phyloP scores from a whole-genome alignment of 1,140 invertebrate genomes.

The Heliconius congener region DNA sequence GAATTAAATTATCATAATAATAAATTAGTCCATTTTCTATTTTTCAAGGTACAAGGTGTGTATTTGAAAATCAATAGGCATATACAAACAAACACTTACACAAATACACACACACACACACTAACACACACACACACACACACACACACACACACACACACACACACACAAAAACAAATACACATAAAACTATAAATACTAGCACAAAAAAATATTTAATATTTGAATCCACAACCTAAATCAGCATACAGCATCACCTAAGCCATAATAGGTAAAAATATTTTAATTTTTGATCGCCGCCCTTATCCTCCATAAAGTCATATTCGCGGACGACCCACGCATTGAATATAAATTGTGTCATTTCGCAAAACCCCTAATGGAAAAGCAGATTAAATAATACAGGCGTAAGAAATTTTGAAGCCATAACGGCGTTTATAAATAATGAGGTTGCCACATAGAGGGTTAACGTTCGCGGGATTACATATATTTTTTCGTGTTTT shows the following conservation, averaged over 20 bases:
- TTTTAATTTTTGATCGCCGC: conserved; percentile 55
- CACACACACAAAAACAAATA: too few relatives aligned
- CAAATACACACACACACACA: too few relatives aligned
- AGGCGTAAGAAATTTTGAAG: conserved; percentile 73
- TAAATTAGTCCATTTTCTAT: too few relatives aligned
- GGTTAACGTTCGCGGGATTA: conserved; percentile 8
- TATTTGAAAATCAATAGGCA: too few relatives aligned
- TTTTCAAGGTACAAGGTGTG: too few relatives aligned
- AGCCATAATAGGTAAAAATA: conserved; percentile 4
- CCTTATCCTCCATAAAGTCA: conserved; percentile 69
- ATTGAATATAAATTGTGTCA: conserved; percentile 78
- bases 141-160: too few relatives aligned
- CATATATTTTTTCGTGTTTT: conserved; percentile 10
- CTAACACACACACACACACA: too few relatives aligned
- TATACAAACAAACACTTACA: too few relatives aligned
- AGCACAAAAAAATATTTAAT: background rate
- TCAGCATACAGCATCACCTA: background rate
- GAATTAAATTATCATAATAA: too few relatives aligned
- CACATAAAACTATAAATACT: too few relatives aligned
- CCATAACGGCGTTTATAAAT: conserved; percentile 75
- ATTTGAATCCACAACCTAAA: background rate
- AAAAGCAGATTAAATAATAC: conserved; percentile 78
- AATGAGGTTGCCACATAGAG: conserved; percentile 49
- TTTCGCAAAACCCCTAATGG: conserved; percentile 76
- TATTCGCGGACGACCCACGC: conserved; percentile 53